Conservation (phyloP, 1,140 invertebrate genomes). For the Drosophila tsacasi region DNA sequence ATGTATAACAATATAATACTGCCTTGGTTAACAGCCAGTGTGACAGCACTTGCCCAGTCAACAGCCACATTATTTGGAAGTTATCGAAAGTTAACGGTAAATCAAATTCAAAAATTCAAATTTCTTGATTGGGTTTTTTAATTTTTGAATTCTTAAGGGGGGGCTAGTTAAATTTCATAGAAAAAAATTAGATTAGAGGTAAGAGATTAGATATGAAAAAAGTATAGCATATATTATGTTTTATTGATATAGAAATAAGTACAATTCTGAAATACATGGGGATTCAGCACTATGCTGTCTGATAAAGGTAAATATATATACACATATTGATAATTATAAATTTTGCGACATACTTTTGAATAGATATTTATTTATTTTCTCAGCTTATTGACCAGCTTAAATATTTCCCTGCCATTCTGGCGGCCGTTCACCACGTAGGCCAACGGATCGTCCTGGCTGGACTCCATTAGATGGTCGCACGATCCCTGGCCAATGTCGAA, state of each 20-base stretch:
- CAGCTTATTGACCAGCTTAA: constrained; percentile 64
- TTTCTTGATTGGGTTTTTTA: not conserved
- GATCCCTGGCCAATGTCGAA: constrained; percentile 91
- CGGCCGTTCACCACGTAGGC: constrained; percentile 76
- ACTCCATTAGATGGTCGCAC: constrained; percentile 80
- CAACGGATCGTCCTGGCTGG: constrained; percentile 76
- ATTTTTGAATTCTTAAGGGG: no score
- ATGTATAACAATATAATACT: not conserved
- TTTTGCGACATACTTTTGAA: not conserved
- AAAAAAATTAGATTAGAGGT: not conserved
- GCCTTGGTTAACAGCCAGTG: not conserved
- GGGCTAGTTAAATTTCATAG: no score
- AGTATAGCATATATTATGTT: not conserved
- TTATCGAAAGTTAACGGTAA: not conserved
- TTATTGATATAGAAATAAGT: constrained; percentile 1
- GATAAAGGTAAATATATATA: not conserved
- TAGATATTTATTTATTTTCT: not conserved
- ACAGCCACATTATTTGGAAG: not conserved
- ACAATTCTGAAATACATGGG: not conserved
- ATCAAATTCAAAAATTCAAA: not conserved
- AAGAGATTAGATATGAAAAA: not conserved
- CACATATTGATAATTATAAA: not conserved
- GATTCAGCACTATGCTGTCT: not conserved
- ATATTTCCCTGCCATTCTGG: constrained; percentile 42
- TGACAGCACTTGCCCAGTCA: not conserved